Conservation (phyloP, 30 jellyfish, hydroid and myxozoan genomes). For the Rhopilema esculentum region DNA sequence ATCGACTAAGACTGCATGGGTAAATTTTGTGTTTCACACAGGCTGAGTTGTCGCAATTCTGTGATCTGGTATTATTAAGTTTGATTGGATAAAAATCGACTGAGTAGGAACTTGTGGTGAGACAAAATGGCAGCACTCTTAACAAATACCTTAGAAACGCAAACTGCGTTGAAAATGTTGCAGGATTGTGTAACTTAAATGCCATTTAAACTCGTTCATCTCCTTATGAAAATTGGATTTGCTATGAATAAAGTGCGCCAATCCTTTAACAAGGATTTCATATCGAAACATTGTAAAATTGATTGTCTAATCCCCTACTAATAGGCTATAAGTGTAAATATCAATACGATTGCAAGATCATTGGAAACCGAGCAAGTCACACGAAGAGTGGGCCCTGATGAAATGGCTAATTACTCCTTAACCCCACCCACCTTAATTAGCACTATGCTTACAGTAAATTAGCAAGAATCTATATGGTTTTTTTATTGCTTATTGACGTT, state of each 20-base stretch:
- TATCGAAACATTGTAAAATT: conserved; percentile 38
- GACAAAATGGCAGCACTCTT: conserved; percentile 43
- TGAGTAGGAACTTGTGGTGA: conserved; percentile 75
- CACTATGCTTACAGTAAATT: neutral
- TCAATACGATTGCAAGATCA: neutral
- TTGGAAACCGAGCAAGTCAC: neutral
- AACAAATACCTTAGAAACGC: conserved; percentile 8
- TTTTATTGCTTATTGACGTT: neutral
- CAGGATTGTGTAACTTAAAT: conserved; percentile 51
- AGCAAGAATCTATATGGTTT: neutral
- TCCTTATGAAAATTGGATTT: conserved; percentile 44
- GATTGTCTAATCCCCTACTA: conserved; percentile 23
- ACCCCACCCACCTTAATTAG: neutral
- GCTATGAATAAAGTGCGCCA: conserved; percentile 12
- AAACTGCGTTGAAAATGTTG: conserved; percentile 26
- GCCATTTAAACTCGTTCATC: conserved; percentile 61
- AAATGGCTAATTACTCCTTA: neutral
- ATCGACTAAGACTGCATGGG: neutral
- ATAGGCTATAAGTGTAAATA: conserved; percentile 11
- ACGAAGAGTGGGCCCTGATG: neutral
- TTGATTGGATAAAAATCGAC: conserved; percentile 57
- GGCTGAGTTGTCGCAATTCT: neutral
- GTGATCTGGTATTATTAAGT: neutral
- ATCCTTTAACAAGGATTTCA: conserved; percentile 56
- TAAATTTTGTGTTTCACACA: neutral